Evolutionary conservation across 2,113 vertebrate genomes (phyloP).

Genomic region (Trichomycterus rosablanca): DNA sequence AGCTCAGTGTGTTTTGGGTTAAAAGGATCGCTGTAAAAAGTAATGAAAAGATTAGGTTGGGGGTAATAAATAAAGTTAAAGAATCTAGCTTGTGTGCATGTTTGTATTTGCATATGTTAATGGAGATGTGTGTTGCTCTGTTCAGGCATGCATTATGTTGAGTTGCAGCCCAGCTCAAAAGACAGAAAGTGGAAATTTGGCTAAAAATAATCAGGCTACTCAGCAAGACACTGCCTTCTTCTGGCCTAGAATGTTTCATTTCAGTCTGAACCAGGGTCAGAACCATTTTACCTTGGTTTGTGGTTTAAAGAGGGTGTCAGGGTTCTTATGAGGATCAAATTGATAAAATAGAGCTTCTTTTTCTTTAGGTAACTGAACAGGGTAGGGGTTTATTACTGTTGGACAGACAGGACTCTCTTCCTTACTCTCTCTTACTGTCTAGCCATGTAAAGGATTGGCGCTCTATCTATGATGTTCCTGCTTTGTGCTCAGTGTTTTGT

Average conservation of each 20-base stretch:
- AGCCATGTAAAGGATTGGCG: no score
- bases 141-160: slow-evolving; percentile 7
- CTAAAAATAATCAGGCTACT: slow-evolving; percentile 25
- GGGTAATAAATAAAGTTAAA: not conserved
- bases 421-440: no score
- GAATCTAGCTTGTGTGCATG: no score
- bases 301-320: slow-evolving; percentile 17
- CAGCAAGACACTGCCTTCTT: slow-evolving; percentile 22
- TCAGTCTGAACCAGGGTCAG: slow-evolving; percentile 21
- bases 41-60: not conserved
- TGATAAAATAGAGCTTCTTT: not conserved
- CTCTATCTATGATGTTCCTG: not conserved
- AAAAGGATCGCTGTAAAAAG: not conserved
- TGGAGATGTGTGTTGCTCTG: slow-evolving; percentile 11
- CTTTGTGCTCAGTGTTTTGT: not conserved
- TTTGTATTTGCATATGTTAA: slow-evolving; percentile 23
- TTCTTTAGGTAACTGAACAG: not conserved
- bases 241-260: slow-evolving; percentile 15
- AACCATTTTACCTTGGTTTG: slow-evolving; percentile 15
- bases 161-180: slow-evolving; percentile 1
- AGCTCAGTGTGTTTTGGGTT: no score
- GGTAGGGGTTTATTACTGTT: not conserved
- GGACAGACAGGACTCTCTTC: no score
- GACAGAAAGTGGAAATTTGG: slow-evolving; percentile 22
- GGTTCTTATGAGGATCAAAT: not conserved